phyloP scores from a whole-genome alignment of 2,113 vertebrate genomes.

The Miniopterus natalensis region DNA sequence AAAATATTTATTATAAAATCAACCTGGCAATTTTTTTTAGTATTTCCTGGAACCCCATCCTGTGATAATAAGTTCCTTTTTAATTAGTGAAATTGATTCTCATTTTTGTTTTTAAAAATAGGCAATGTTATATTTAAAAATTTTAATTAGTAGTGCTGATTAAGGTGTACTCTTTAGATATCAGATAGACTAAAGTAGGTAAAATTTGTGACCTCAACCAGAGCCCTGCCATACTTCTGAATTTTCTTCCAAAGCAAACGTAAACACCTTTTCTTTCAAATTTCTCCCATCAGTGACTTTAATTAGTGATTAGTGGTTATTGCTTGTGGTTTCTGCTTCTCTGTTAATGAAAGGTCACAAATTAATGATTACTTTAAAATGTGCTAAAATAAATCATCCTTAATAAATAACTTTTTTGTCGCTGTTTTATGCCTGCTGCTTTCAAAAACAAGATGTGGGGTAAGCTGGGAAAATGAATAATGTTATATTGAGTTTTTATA shows the following conservation, averaged over 20 bases:
- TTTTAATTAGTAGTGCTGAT: constrained; percentile 66
- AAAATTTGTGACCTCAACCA: constrained; percentile 58
- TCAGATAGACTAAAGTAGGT: constrained; percentile 25
- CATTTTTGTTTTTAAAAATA: constrained; percentile 64
- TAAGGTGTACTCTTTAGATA: constrained; percentile 30
- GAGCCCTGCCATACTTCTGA: constrained; percentile 39
- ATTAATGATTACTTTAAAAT: constrained; percentile 44
- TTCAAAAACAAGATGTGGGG: neutral
- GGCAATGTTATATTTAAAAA: constrained; percentile 53
- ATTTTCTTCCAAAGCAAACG: constrained; percentile 65
- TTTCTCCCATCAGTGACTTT: constrained; percentile 69
- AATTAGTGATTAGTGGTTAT: neutral
- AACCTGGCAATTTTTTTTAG: constrained; percentile 53
- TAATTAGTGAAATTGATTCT: constrained; percentile 59
- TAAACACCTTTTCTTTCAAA: constrained; percentile 66
- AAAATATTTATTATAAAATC: constrained; percentile 75
- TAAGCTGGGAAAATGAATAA: constrained; percentile 37
- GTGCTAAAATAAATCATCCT: neutral
- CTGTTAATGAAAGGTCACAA: constrained; percentile 31
- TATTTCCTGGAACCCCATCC: constrained; percentile 45
- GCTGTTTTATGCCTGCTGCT: neutral
- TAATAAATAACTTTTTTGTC: neutral
- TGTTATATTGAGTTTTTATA: constrained; percentile 18
- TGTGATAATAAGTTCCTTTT: constrained; percentile 67
- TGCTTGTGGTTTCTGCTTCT: constrained; percentile 56